Base-by-base conservation (phyloP, 2,888 invertebrate species). In the Drosophila birchii region DNA sequence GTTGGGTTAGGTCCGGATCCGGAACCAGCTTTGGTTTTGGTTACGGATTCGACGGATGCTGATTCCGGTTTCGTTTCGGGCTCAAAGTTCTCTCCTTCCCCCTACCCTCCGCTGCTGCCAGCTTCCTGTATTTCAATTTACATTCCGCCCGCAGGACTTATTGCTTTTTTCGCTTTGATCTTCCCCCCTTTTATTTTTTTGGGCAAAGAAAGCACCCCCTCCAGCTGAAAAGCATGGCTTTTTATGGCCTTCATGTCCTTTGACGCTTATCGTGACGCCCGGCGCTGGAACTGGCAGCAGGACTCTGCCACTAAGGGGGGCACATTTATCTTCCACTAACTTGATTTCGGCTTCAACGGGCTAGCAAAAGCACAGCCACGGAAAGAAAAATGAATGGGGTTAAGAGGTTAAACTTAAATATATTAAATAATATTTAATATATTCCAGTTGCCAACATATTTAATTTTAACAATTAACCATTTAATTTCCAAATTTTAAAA, bases 131-230 rank as follows among this genome's bases (percentile, higher is more conserved):
- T 82, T 84, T 81, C 87, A 84, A 84, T 84, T 84, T 84, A 55
- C 75, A 84, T 84, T 81, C 67, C 74, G 84, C 85, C 89, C 82
- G 81, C 79, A 89, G 89, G 79, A 76, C 69, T 77, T 75, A 79
- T 68, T 87, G 85, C 79, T 75, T 84, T 81, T 84, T 79, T 81
- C 70, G 77, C 84, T 84, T 84, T 84, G 87, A 88, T 81, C 81
- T 88, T 74, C 62, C 51, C 70, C 61, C 70, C 54, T 55, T 56
- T 63, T 39, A 43, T 41, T 63, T 44, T 55, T 53, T 58, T 41
- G 44, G 54, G 43, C 44, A 14, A 49, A 32, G 26, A 26, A 47
- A 39, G 49, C 26, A 47, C 23, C 41, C 7, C 49, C 34, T 43
- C 34, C 39, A 43, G 41, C 67, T 20, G 43, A 41, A 71, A 49